Conservation (phyloP, 2,888 invertebrate genomes). For the Anodontia alba region DNA sequence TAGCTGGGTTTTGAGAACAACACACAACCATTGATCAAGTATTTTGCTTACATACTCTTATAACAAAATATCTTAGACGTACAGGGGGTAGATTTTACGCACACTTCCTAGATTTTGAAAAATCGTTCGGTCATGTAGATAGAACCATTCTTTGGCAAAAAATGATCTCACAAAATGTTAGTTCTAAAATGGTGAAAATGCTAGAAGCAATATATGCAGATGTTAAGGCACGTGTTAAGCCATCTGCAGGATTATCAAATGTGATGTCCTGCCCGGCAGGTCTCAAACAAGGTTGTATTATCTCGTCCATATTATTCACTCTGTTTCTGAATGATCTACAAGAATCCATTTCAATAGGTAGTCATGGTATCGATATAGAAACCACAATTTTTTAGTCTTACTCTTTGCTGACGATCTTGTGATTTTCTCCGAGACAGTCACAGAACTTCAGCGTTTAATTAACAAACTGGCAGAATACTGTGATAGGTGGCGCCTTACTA, state of each 20-base stretch:
- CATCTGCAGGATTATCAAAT: neutral
- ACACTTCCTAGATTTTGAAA: neutral
- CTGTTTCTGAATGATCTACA: neutral
- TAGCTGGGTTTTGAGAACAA: neutral
- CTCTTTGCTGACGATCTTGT: conserved; percentile 2
- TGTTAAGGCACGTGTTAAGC: neutral
- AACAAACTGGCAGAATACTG: conserved; percentile 5
- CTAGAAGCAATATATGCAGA: conserved; percentile 1
- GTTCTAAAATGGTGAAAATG: conserved; percentile 5
- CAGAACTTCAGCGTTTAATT: neutral
- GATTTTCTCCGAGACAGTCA: neutral
- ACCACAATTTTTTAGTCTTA: conserved; percentile 2
- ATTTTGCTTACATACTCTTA: neutral
- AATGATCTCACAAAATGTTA: neutral
- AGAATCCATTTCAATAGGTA: too few species aligned
- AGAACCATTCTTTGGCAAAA: neutral
- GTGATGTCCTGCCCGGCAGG: neutral
- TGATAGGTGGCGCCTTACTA: neutral
- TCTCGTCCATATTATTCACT: conserved; percentile 3
- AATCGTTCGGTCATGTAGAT: too few species aligned
- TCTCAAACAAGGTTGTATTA: conserved; percentile 7
- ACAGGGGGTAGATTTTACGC: conserved; percentile 2
- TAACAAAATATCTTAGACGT: conserved; percentile 6
- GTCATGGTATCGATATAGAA: conserved; percentile 3
- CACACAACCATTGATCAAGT: neutral